Evolutionary conservation across 2,113 vertebrate genomes (phyloP).

Genomic region (Maccullochella peelii): DNA sequence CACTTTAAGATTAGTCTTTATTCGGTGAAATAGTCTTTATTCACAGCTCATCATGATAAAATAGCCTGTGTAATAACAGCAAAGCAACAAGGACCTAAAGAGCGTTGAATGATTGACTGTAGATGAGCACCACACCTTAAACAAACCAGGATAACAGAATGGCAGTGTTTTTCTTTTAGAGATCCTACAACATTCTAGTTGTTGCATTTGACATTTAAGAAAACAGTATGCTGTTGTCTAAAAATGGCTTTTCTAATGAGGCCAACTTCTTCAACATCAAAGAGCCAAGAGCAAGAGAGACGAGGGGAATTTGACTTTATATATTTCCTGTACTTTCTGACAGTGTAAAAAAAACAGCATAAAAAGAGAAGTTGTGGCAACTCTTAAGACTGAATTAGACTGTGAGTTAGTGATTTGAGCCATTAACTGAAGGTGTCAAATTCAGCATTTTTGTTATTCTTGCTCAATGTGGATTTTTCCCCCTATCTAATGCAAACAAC

Average conservation of each 20-base stretch:
- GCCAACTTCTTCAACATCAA: constrained; percentile 26
- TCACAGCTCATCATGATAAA: background rate
- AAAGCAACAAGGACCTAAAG: background rate
- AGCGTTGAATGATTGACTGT: background rate
- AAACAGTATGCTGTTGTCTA: background rate
- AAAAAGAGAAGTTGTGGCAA: constrained; percentile 25
- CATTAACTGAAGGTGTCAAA: background rate
- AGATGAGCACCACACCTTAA: background rate
- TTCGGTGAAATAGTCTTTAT: background rate
- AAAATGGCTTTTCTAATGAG: constrained; percentile 33
- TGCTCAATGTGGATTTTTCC: background rate
- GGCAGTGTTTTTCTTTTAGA: too few species aligned
- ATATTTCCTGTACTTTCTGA: constrained; percentile 21
- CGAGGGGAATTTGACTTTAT: background rate
- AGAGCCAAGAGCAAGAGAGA: background rate
- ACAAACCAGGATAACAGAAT: background rate
- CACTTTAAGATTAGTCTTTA: background rate
- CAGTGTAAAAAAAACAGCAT: background rate
- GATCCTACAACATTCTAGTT: too few species aligned
- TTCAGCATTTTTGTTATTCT: background rate
- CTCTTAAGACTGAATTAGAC: background rate
- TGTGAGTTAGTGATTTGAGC: background rate
- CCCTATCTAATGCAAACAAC: background rate
- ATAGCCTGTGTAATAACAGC: background rate
- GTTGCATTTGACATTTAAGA: background rate